Base-by-base conservation (phyloP, 1,140 invertebrate species). In the Campoletis sonorensis region DNA sequence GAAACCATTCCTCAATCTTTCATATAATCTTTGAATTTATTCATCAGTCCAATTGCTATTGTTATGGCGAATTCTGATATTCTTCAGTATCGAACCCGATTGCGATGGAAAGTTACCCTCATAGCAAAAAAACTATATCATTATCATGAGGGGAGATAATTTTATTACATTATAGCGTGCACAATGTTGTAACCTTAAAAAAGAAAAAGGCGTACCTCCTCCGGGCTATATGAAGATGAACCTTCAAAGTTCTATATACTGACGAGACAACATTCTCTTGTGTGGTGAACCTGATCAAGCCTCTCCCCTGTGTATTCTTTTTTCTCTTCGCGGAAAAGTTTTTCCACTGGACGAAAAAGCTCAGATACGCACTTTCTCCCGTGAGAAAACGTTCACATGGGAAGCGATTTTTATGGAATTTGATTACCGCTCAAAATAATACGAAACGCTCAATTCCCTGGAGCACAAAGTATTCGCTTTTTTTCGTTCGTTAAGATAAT, bases 151-250 rank as follows among this genome's bases (percentile, higher is more conserved):
- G 40, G 40, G n/a, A 54, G n/a, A 54, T 4, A 54, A 54, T 23
- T 64, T 26, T 64, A 64, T 64, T 26, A 64, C n/a, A 64, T 64
- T 64, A 64, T 64, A 64, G 21, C 61, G 61, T 26, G 61, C 18
- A 21, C 21, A 23, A 26, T 15, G 21, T 15, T 64, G 61, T 64
- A 64, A 23, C 61, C 61, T 54, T 64, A 5, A 45, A 45, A 61
- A 61, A 23, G 21, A 26, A 64, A n/a, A 64, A 64, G 21, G 21
- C 61, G 61, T 64, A 26, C 4, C 23, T 26, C 61, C 61, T 64
- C 23, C n/a, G 61, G 21, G 61, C 61, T 26, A 64, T 26, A 23
- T 23, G 61, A 23, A 26, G 61, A 64, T 64, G 61, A 64, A 23
- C 61, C 23, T 64, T 26, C 21, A 13, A 13, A 23, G 61, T 23